Conservation (phyloP, 2,113 vertebrate genomes). For the Lepus americanus region DNA sequence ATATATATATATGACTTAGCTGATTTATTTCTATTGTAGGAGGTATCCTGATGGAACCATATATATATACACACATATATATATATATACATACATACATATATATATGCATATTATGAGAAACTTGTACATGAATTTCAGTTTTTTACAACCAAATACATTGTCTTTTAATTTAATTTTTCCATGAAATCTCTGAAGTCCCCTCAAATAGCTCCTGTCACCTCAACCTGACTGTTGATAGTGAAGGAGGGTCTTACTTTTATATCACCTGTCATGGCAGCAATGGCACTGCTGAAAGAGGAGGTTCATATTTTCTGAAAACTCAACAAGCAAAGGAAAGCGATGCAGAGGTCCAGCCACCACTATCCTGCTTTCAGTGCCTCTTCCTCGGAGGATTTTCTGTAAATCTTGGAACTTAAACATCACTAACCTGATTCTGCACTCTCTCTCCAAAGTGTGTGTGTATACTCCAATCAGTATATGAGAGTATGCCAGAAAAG, state of each 20-base stretch:
- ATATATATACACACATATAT: not conserved
- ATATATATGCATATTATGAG: not conserved
- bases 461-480: not conserved
- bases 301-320: not conserved
- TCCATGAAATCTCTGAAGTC: too few relatives aligned
- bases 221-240: not conserved
- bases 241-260: not conserved
- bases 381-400: not conserved
- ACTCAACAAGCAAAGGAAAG: not conserved
- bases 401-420: not conserved
- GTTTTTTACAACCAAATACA: too few relatives aligned
- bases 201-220: not conserved
- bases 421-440: not conserved
- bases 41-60: conserved; percentile 33
- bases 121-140: too few relatives aligned
- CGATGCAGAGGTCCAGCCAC: not conserved
- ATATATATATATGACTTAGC: not conserved
- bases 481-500: too few relatives aligned
- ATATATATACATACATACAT: not conserved
- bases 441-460: not conserved
- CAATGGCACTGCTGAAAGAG: not conserved
- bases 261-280: too few relatives aligned
- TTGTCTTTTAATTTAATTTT: too few relatives aligned
- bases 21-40: conserved; percentile 29
- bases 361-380: not conserved